Base-by-base conservation (phyloP, 2,113 vertebrate genomes). In the Empidonax traillii region DNA sequence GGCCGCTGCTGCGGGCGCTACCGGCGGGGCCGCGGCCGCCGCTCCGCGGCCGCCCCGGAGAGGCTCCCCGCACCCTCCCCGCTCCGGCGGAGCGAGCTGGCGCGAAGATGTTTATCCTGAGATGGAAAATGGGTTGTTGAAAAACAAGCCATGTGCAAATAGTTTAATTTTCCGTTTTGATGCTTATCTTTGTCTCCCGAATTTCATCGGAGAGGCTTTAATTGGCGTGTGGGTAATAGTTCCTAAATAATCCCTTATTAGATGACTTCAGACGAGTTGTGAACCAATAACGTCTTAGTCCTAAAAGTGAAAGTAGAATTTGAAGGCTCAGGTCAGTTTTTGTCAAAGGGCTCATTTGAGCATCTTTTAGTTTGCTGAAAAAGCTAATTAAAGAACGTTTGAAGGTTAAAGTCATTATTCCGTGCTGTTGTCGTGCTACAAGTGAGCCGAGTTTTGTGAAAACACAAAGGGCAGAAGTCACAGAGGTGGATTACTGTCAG, bases 321-420 rank as follows among this genome's bases (percentile, higher is more conserved):
- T 52, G 96, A 87, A 95, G 86, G 81, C 66, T 90, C 95, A 12
- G 92, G 93, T 96, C 93, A 75, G 47, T 89, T 92, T 96, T 91
- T 96, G 86, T 94, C 72, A 92, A 95, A 89, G 77, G 73, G 92
- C 88, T 96, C 95, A 28, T 95, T 86, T 95, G 69, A 90, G 69
- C 63, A 27, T 90, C 84, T 96, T 97, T 97, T 86, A 56, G 94
- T 97, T 92, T 69, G 85, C 88, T 90, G 95, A 84, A 93, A 94
- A 84, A 92, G 75, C 95, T 92, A 93, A 72, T 89, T 92, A 97
- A 95, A 92, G 95, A 79, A 82, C 82, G 81, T 97, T 96, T 97
- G 97, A 97, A 97, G 95, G 95, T 97, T 95, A 89, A 97, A 98
- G 97, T 95, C 95, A 96, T 98, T 98, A 98, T 95, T 94, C 96